These are phyloP conservation scores for Scaptomyza parva DNA, from an alignment of 2,888 invertebrate species.

Conservation along the genomic window DNA sequence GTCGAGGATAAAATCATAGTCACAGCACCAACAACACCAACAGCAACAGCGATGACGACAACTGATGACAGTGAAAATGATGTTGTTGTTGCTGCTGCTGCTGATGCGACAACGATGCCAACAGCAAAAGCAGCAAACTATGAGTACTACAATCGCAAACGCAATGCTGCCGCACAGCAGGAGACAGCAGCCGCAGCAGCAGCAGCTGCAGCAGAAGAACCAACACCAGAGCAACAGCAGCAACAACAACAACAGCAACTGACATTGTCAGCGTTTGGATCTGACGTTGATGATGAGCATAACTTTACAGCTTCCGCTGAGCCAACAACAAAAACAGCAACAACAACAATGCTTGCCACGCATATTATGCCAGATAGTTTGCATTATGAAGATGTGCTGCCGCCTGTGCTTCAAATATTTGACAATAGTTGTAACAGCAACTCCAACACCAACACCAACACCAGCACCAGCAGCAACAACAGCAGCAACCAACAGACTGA, in stretches of 20 bases:
- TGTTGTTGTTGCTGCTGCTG: slow-evolving; percentile 32
- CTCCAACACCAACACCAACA: slow-evolving; percentile 28
- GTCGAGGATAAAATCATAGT: slow-evolving; percentile 87
- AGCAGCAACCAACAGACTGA: slow-evolving; percentile 22
- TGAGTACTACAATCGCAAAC: slow-evolving; percentile 82
- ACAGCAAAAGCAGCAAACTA: slow-evolving; percentile 64
- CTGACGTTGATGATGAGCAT: slow-evolving; percentile 75
- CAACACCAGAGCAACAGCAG: slow-evolving; percentile 27
- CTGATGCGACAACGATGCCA: slow-evolving; percentile 47
- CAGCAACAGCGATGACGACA: slow-evolving; percentile 54
- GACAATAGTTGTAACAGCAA: slow-evolving; percentile 54
- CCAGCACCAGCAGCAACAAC: slow-evolving; percentile 24
- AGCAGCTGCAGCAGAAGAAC: slow-evolving; percentile 19
- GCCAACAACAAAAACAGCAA: slow-evolving; percentile 34
- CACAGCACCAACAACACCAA: slow-evolving; percentile 37
- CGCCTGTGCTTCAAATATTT: slow-evolving; percentile 71
- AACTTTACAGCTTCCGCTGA: slow-evolving; percentile 76
- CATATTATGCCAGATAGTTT: slow-evolving; percentile 70
- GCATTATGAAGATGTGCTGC: slow-evolving; percentile 79
- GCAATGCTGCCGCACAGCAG: slow-evolving; percentile 47
- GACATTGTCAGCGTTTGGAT: slow-evolving; percentile 61
- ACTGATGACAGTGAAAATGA: slow-evolving; percentile 64
- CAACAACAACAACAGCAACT: slow-evolving; percentile 52
- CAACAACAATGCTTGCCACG: slow-evolving; percentile 30
- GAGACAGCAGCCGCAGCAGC: slow-evolving; percentile 25